These are phyloP conservation scores for Coronaproctus castanopsis DNA, from an alignment of 2,888 invertebrate genomes.

Conservation along the genomic window DNA sequence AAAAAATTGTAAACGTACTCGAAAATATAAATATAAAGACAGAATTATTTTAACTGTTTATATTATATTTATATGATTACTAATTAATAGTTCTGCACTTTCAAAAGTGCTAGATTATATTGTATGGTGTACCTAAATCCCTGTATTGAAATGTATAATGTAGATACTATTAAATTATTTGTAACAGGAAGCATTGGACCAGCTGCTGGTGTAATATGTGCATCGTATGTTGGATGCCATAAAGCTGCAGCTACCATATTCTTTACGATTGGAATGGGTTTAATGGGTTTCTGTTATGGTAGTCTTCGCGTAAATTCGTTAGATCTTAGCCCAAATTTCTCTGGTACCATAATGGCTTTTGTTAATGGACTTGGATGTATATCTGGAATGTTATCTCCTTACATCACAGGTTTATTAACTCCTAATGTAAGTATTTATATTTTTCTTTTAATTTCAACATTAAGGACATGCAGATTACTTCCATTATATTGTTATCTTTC, in stretches of 20 bases:
- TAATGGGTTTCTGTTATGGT: slow-evolving; percentile 47
- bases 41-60: no score
- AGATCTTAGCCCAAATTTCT: slow-evolving; percentile 41
- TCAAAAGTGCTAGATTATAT: no score
- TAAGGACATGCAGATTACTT: no score
- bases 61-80: no score
- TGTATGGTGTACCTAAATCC: no score
- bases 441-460: no score
- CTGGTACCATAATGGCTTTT: slow-evolving; percentile 41
- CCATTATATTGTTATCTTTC: no score
- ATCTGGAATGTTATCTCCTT: slow-evolving; percentile 40
- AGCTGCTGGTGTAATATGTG: slow-evolving; percentile 25
- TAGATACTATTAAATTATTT: no score
- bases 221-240: slow-evolving; percentile 21
- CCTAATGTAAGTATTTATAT: slow-evolving; percentile 18
- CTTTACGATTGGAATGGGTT: slow-evolving; percentile 39
- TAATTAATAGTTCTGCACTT: no score
- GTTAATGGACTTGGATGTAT: slow-evolving; percentile 40
- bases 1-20: no score
- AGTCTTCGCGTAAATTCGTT: slow-evolving; percentile 44
- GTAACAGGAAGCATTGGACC: slow-evolving; percentile 38
- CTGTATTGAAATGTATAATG: no score
- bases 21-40: no score
- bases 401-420: slow-evolving; percentile 31
- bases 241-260: slow-evolving; percentile 30